phyloP scores from a whole-genome alignment of 2,113 vertebrate genomes.

The Tetrao urogallus region DNA sequence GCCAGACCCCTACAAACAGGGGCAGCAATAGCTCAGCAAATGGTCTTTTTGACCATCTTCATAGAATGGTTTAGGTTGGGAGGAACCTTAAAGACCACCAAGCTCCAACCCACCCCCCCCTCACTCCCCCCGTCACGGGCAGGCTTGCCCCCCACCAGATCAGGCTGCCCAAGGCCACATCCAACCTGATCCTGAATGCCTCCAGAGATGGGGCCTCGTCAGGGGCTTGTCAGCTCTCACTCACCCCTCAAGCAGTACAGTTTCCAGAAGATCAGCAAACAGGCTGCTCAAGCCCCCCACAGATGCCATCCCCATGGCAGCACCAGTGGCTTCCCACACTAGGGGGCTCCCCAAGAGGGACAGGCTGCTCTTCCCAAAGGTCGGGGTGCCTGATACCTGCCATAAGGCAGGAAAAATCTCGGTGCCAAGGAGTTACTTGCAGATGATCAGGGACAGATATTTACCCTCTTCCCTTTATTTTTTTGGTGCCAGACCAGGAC shows the following conservation, averaged over 20 bases:
- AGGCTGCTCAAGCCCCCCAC: not conserved
- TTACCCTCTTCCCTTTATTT: not conserved
- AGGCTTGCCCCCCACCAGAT: too few relatives aligned
- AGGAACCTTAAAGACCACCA: too few relatives aligned
- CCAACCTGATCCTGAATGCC: too few relatives aligned
- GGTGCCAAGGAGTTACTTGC: not conserved
- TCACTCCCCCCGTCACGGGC: too few relatives aligned
- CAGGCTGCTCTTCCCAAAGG: not conserved
- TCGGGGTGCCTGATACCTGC: not conserved
- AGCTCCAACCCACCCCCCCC: too few relatives aligned
- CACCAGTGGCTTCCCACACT: not conserved
- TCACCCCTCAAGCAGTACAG: too few relatives aligned
- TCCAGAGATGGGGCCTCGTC: too few relatives aligned
- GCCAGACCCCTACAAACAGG: not conserved
- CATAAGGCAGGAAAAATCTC: not conserved
- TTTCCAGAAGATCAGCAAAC: too few relatives aligned
- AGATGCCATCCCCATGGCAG: slow-evolving; percentile 34
- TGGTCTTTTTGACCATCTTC: not conserved
- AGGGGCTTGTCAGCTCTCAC: too few relatives aligned
- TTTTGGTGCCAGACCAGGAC: not conserved
- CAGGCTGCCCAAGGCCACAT: too few relatives aligned
- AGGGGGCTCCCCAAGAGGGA: slow-evolving; percentile 22
- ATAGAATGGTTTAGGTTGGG: too few relatives aligned
- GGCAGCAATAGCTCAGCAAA: not conserved
- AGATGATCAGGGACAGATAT: not conserved